phyloP scores from a whole-genome alignment of 2,113 vertebrate genomes.

The Erinaceus europaeus region DNA sequence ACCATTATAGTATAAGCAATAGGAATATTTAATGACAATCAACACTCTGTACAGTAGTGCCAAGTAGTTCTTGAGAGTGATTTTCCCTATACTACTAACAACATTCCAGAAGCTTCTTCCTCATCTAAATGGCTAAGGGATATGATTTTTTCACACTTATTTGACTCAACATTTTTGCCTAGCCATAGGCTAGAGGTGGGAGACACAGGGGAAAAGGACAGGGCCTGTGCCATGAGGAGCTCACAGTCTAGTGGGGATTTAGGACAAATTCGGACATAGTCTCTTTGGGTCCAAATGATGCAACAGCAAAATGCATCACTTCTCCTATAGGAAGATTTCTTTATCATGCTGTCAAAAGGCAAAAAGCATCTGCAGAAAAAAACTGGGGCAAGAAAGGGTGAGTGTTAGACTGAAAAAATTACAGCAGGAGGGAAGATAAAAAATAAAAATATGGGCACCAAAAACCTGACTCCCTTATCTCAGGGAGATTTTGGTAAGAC shows the following conservation, averaged over 20 bases:
- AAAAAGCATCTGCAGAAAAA: neutral
- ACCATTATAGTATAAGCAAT: neutral
- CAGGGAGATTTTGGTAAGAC: neutral
- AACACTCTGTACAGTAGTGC: too few species aligned
- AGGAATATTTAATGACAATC: neutral
- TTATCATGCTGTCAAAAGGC: neutral
- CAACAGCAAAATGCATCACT: neutral
- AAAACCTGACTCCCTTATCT: neutral
- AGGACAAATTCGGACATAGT: neutral
- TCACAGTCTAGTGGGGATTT: neutral
- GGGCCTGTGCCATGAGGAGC: neutral
- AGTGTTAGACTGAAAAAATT: neutral
- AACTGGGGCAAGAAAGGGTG: neutral
- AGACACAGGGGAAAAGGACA: neutral
- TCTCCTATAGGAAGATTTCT: neutral
- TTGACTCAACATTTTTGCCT: neutral
- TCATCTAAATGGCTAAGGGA: neutral
- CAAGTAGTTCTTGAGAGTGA: too few species aligned
- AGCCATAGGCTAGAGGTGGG: neutral
- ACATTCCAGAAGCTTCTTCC: neutral
- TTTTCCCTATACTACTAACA: neutral
- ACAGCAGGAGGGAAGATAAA: neutral
- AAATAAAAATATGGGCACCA: neutral
- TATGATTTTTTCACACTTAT: neutral
- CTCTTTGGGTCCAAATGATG: conserved; percentile 1